phyloP scores from a whole-genome alignment of 2,888 invertebrate species.

The Lithophane socia region DNA sequence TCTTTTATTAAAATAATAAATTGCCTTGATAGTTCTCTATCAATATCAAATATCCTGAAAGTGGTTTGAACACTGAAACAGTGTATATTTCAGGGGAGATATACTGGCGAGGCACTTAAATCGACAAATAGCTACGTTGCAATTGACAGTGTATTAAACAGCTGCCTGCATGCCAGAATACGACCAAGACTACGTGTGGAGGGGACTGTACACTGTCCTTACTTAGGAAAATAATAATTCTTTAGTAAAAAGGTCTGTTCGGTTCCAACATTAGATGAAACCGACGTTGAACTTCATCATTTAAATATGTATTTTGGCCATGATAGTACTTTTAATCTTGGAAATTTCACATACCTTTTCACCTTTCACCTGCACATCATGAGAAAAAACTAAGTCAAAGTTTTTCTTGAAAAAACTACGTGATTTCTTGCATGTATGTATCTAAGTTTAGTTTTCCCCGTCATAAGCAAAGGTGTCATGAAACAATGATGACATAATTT shows the following conservation, averaged over 20 bases:
- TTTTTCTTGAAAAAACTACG: neutral
- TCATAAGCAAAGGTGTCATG: neutral
- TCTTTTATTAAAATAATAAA: constrained; percentile 7
- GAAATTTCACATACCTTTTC: neutral
- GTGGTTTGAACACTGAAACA: constrained; percentile 66
- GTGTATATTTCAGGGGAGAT: constrained; percentile 80
- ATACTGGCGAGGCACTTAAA: constrained; percentile 85
- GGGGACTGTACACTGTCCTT: constrained; percentile 64
- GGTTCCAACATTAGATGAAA: too few relatives aligned
- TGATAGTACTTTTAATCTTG: neutral
- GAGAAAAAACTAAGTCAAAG: neutral
- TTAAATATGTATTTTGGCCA: neutral
- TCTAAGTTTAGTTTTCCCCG: neutral
- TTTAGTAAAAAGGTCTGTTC: neutral
- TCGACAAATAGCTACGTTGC: constrained; percentile 89
- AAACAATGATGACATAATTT: neutral
- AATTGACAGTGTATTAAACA: constrained; percentile 90
- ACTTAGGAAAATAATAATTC: neutral
- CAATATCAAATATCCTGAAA: constrained; percentile 52
- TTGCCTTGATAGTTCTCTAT: constrained; percentile 8
- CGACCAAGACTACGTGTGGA: constrained; percentile 71
- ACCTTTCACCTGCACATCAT: neutral
- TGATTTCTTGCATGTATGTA: neutral
- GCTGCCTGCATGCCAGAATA: constrained; percentile 87
- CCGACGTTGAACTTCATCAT: neutral